phyloP scores from a whole-genome alignment of 2,113 vertebrate genomes.

The Bubo scandiacus region DNA sequence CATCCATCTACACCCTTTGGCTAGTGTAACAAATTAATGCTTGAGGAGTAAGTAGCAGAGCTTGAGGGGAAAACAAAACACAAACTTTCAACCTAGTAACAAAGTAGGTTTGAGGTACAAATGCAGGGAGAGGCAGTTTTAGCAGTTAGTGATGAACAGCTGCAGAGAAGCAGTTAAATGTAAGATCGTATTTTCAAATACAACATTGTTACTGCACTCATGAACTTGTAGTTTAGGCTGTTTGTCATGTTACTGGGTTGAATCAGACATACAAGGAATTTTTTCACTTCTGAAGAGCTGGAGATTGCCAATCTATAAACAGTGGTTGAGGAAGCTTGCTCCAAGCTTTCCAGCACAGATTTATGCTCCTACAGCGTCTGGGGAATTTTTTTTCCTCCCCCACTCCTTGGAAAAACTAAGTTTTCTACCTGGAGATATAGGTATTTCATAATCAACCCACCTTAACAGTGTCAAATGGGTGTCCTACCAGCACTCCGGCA shows the following conservation, averaged over 20 bases:
- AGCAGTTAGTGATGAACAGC: not conserved
- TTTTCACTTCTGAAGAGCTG: not conserved
- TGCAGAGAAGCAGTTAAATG: not conserved
- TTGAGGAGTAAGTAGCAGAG: not conserved
- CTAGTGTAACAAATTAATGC: not conserved
- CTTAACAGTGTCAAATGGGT: constrained; percentile 98
- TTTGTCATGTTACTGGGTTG: not conserved
- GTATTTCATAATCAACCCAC: constrained; percentile 72
- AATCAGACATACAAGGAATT: not conserved
- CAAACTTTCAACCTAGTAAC: not conserved
- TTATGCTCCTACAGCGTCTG: not conserved
- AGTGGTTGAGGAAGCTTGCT: not conserved
- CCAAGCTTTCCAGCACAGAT: not conserved
- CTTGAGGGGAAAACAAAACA: not conserved
- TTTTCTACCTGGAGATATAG: not conserved
- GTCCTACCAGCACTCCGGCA: constrained; percentile 95
- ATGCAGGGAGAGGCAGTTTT: not conserved
- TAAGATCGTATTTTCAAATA: not conserved
- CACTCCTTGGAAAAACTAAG: not conserved
- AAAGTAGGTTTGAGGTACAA: not conserved
- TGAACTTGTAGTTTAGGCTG: not conserved
- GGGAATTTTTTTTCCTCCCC: not conserved
- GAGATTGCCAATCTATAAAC: not conserved
- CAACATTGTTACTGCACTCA: not conserved
- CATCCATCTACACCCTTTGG: not conserved